Base-by-base conservation (phyloP, 2,888 invertebrate species). In the Nephrotoma appendiculata region DNA sequence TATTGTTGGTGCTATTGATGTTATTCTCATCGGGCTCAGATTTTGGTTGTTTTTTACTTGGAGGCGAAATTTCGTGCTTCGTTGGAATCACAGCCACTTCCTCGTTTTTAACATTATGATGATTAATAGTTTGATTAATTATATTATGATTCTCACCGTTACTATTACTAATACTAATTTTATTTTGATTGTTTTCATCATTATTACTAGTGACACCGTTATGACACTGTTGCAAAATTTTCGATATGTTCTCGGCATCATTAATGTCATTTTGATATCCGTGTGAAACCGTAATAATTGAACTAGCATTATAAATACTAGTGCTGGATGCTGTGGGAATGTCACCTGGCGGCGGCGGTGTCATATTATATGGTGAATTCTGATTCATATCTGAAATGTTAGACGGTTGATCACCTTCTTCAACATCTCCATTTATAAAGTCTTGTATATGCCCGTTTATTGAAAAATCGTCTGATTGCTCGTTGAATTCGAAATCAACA, bases 221-320 rank as follows among this genome's bases (percentile, higher is more conserved):
- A 88, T 91, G 91, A 87, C 91, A 92, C 87, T 92, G 91, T 88
- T 92, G 92, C 87, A 92, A 88, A 87, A 92, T 92, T 87, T 91
- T 90, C 19, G 92, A 92, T 87, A 92, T 92, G 88, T 91, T 91
- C 83, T 91, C 91, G 31, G 91, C 90, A 88, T 92, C 91, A 87
- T 90, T 91, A 52, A 91, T 91, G 88, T 91, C 91, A 87, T 90
- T 91, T 88, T 91, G 90, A 12, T 88, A 88, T 31, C 44, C 44
- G 41, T 41, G 41, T 6, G 45, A 45, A 45, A 44, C 41, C 85
- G 86, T 86, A 48, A 71, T 31, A 44, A 83, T 88, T 89, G 88
- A 5, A 52, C 5, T 84, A n/a, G 48, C 41, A 86, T 52, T 48
- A 86, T 85, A 83, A 15, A 86, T 41, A 57, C 48, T 41, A 43